Base-by-base conservation (phyloP, 2,797 vertebrate species). In the Petrocephalus schoutedeni region DNA sequence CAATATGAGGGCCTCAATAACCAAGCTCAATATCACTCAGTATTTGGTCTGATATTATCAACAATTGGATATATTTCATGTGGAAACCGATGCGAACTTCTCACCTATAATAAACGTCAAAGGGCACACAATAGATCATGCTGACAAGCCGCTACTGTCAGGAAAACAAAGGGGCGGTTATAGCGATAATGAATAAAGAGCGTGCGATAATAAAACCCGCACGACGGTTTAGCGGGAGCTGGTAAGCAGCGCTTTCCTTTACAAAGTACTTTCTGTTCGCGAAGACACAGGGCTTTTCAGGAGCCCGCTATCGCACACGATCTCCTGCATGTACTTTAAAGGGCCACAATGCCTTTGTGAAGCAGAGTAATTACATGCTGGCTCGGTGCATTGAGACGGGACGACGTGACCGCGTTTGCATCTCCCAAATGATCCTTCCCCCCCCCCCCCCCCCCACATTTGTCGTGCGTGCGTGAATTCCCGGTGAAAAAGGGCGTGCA, bases 181-280 rank as follows among this genome's bases (percentile, higher is more conserved):
- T 82, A 49, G 16, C 21, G 36, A 80, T 61, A 87, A 89, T 89
- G 74, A 86, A 59, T 82, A 54, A 59, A 61, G 10, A 67, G 32
- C 57, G 28, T 3, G 41, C 56, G 54, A 28, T 83, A 28, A 51
- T 58, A 83, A 87, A 64, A 36, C 57, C 53, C 51, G 77, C 61
- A 45, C 14, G 12, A 87, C 56, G 67, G 6, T 83, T 14, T 2
- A 61, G 19, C 45, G n/a, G 4, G n/a, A 85, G 58, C 86, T 61
- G 61, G n/a, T 57, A 36, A 56, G 28, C 28, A 84, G 12, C 54
- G 10, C 58, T 85, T 57, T 28, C 54, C 21, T 83, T 83, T 57
- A 58, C 53, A 85, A 57, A 58, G 53, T 36, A 58, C 56, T 36
- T 85, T 57, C 54, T 58, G 14, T 83, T 51, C 23, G 41, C n/a